Evolutionary conservation across 2,113 vertebrate species (phyloP), one percentile per base, ranked within the genome.

Genomic region (Pomatorhinus ruficollis): DNA sequence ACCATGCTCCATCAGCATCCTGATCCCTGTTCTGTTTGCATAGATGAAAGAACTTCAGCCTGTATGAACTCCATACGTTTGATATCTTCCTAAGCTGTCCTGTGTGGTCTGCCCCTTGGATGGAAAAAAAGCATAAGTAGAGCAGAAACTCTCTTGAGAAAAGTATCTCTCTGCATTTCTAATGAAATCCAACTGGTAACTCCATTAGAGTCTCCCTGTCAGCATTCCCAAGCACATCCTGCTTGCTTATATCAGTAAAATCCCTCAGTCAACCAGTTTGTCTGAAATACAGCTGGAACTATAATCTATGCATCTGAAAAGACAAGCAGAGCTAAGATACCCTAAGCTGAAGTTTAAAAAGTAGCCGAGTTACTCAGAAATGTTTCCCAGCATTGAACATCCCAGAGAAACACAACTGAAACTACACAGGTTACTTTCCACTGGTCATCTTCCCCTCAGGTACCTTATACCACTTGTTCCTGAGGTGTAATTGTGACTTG

Each of bases 31-130:
- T 14, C 39, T 11, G 40, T 14, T 28, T 1, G 8, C 25, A 6
- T 1, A 22, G 45, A 33, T 5, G 23, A 69, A 71, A 42, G 8
- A 15, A 45, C 9, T 56, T 66, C 61, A 42, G 30, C 16, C 70
- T 70, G 4, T 17, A 12, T 1, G 8, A 75, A 27, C 49, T 15
- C 40, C 27, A n/a, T 1, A 2, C 7, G 0, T 45, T 33, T 44
- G 39, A 17, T 7, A 27, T n/a, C 45, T 42, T 47, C 42, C 53
- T 42, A 19, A 37, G 15, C 24, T 83, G 24, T 30, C 45, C 56
- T 25, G 40, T 47, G 53, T 2, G 1, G 22, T 25, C 53, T 56
- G 8, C 3, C 10, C 24, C 20, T 61, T 31, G 31, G 2, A 59
- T 0, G 10, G 15, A 44, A 52, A 57, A 80, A 60, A 68, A 18